Evolutionary conservation across 2,797 vertebrate species (phyloP).

Genomic region (Aulostomus chinensis): DNA sequence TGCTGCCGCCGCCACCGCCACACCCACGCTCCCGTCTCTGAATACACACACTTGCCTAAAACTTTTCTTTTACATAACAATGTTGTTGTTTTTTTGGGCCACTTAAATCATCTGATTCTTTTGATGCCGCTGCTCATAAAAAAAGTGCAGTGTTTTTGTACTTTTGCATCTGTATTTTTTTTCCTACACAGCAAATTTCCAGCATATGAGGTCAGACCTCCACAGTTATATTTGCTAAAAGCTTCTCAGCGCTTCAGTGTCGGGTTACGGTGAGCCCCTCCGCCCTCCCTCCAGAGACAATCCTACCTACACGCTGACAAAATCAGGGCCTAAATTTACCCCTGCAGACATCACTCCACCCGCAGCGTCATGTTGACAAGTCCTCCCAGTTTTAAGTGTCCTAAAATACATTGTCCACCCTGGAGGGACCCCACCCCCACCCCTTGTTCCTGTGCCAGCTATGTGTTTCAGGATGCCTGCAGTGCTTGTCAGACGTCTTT

Average conservation of each 20-base stretch:
- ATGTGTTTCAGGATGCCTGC: constrained; percentile 30
- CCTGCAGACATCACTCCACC: constrained; percentile 35
- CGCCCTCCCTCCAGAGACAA: constrained; percentile 47
- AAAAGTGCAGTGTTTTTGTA: no score
- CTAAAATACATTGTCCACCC: constrained; percentile 43
- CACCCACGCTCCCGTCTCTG: no score
- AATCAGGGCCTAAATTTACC: constrained; percentile 53
- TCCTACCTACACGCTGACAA: constrained; percentile 33
- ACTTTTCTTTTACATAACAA: no score
- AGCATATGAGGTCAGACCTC: no score
- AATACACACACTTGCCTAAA: no score
- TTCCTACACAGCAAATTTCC: no score
- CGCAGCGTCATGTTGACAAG: constrained; percentile 34
- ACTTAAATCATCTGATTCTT: no score
- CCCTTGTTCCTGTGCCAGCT: constrained; percentile 40
- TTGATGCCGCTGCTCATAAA: no score
- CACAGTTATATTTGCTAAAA: constrained; percentile 60
- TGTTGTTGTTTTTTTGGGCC: no score
- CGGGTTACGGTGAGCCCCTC: constrained; percentile 56
- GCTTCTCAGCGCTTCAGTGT: constrained; percentile 64
- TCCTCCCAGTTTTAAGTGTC: constrained; percentile 2
- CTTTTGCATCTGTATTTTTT: no score
- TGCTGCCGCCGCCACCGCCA: not conserved
- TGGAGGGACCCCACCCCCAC: constrained; percentile 1
- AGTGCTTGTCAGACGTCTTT: constrained; percentile 44